Conservation (phyloP, 2,113 vertebrate species). For the Phalacrocorax pelagicus region DNA sequence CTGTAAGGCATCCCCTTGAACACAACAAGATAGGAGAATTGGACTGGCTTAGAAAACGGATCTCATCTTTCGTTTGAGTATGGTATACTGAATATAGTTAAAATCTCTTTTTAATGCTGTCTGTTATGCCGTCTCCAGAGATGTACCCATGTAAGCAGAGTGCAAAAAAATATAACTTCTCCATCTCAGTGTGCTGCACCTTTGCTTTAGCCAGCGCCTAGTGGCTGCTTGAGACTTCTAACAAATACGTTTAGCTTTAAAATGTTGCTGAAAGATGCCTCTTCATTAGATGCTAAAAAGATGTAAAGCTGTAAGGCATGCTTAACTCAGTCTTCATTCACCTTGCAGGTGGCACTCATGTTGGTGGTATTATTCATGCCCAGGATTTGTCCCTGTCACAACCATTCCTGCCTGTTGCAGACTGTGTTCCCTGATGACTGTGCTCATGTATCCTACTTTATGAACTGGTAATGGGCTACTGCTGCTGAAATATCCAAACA, state of each 20-base stretch:
- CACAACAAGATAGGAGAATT: neutral
- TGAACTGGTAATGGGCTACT: neutral
- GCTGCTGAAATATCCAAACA: neutral
- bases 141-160: neutral
- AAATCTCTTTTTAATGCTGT: neutral
- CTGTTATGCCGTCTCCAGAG: neutral
- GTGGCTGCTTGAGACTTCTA: neutral
- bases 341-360: neutral
- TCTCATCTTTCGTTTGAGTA: neutral
- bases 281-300: neutral
- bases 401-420: neutral
- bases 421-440: neutral
- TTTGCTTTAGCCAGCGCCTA: neutral
- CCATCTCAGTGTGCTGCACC: neutral
- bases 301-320: neutral
- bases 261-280: neutral
- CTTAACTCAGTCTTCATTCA: neutral
- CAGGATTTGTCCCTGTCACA: neutral
- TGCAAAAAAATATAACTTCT: neutral
- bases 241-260: neutral
- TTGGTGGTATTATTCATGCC: neutral
- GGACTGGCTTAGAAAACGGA: neutral
- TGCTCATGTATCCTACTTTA: neutral
- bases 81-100: neutral
- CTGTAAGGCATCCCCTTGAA: neutral